phyloP scores from a whole-genome alignment of 2,113 vertebrate species.

The Peromyscus leucopus region DNA sequence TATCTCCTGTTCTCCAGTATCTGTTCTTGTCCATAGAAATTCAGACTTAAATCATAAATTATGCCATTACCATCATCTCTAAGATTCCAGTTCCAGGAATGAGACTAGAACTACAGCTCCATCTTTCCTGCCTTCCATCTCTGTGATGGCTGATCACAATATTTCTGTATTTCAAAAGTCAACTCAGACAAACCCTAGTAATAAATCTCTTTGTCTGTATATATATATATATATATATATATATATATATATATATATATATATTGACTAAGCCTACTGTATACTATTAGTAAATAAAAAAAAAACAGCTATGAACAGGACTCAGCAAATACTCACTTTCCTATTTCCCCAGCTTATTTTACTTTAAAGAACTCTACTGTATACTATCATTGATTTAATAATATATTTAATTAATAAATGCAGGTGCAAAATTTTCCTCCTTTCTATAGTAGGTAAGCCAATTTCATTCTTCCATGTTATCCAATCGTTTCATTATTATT shows the following conservation, averaged over 20 bases:
- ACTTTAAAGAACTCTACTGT: background rate
- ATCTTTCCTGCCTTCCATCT: background rate
- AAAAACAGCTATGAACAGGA: background rate
- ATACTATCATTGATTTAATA: background rate
- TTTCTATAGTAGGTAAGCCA: background rate
- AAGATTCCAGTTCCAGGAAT: background rate
- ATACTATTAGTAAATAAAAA: background rate
- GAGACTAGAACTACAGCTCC: background rate
- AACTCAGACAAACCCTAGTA: background rate
- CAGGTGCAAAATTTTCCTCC: background rate
- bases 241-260: background rate
- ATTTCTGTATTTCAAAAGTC: background rate
- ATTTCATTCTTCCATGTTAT: background rate
- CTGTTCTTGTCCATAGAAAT: background rate
- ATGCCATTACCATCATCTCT: background rate
- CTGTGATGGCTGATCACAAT: no score
- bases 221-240: background rate
- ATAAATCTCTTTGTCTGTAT: background rate
- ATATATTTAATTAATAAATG: constrained; percentile 16
- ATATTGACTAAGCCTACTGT: background rate
- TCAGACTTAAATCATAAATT: background rate
- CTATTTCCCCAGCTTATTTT: background rate
- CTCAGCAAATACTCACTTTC: background rate
- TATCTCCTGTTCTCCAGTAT: background rate
- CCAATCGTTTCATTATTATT: background rate